Evolutionary conservation across 1,140 invertebrate genomes (phyloP), one percentile per base, ranked within the genome.

Genomic region (Chionoecetes opilio): DNA sequence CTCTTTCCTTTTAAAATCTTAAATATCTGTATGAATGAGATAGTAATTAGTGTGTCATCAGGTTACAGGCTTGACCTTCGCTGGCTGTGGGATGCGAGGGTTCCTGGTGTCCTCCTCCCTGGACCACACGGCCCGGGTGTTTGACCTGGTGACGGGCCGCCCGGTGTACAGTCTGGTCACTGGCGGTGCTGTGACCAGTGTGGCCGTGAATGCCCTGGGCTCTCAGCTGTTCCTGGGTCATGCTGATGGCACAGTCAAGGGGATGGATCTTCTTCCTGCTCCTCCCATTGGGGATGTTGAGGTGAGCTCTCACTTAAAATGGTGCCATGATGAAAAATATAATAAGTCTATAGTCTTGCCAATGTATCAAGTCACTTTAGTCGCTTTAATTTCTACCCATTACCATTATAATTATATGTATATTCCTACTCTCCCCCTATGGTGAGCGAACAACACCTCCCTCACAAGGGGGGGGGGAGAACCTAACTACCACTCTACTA

Each of bases 111-210:
- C 95, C 26, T 93, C 85, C 8, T 95, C 95, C 11, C n/a, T 95
- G 37, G 95, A 95, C 84, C 95, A 91, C 63, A 93, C 95, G n/a
- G 91, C 91, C 53, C 82, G 89, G 46, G 92, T 95, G 37, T 95
- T 95, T 93, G 95, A 95, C 63, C 32, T 95, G 35, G 63, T 95
- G 29, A 95, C 95, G 46, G 95, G 95, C 3, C 91, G 88, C 32
- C 21, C 37, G 26, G 29, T 92, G 63, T 93, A 95, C 53, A 84
- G 21, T 41, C 35, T 95, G 26, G 87, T 95, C 26, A 84, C 95
- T 90, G 37, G 21, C n/a, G 34, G 38, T 21, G 75, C 34, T 35
- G 82, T 95, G 17, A 95, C 95, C 11, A 85, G 53, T 37, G 63
- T 92, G 1, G 95, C 91, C 17, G 34, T 46, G 35, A 95, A 95